A percentile compares a stretch with the other conserved stretches of the same genome.
Conservation (phyloP, 2,113 vertebrate genomes). For the Mesoclemmys tuberculata region DNA sequence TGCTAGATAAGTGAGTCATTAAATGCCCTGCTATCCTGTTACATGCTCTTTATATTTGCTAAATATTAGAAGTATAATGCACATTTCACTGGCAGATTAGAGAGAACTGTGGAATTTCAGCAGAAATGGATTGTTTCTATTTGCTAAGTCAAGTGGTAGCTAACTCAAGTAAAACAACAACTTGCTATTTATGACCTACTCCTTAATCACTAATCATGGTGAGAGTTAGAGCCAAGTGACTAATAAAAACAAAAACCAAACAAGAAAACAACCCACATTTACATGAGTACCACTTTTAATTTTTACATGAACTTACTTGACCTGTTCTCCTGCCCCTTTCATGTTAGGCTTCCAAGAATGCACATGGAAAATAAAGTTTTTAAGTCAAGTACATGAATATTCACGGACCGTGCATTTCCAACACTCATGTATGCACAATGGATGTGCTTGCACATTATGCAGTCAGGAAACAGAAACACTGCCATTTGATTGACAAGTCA, state of each 20-base stretch:
- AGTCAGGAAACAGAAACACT: not conserved
- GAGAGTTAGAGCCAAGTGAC: not conserved
- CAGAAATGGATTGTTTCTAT: not conserved
- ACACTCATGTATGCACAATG: not conserved
- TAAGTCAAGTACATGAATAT: not conserved
- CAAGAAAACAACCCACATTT: not conserved
- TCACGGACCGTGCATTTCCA: not conserved
- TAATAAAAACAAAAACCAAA: not conserved
- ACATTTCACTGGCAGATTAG: not conserved
- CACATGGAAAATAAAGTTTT: not conserved
- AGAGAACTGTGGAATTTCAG: constrained; percentile 8
- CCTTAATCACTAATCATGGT: not conserved
- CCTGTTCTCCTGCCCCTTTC: not conserved
- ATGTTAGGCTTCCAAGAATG: not conserved
- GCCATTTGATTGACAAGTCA: not conserved
- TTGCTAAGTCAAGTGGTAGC: not conserved
- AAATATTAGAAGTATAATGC: not conserved
- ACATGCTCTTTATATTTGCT: not conserved
- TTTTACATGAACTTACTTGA: not conserved
- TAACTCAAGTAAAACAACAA: not conserved
- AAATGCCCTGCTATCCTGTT: not conserved
- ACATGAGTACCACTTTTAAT: not conserved
- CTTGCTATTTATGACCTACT: not conserved
- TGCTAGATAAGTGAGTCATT: not conserved
- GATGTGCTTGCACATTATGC: not conserved